Percentiles rank a stretch among this genome's conserved stretches.
Conservation (phyloP, 2,888 invertebrate genomes). For the Liodrosophila aerea region DNA sequence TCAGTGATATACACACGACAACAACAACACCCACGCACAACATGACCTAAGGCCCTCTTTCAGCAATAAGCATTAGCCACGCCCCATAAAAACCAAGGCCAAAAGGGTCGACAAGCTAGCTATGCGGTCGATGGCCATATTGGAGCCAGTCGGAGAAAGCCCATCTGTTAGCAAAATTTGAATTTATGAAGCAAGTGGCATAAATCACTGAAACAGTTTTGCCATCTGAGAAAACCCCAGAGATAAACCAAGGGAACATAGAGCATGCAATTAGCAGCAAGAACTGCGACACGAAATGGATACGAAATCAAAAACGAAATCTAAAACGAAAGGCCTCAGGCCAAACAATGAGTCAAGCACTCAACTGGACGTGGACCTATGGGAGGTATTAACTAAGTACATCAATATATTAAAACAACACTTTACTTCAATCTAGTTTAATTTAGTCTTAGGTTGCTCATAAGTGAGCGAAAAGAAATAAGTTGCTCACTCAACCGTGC, state of each 20-base stretch:
- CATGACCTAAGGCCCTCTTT: conserved; percentile 29
- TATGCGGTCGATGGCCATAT: conserved; percentile 27
- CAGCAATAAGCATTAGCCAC: conserved; percentile 6
- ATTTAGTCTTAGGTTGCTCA: no score
- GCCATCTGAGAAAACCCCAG: neutral
- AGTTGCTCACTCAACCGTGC: no score
- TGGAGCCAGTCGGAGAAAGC: conserved; percentile 1
- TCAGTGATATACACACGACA: neutral
- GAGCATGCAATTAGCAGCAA: conserved; percentile 38
- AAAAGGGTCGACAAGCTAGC: conserved; percentile 22
- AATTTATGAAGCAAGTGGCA: conserved; percentile 48
- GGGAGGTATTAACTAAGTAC: conserved; percentile 78
- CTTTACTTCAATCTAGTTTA: neutral
- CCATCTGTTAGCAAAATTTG: conserved; percentile 44
- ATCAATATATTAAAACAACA: neutral
- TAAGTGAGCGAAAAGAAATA: no score
- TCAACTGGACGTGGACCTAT: conserved; percentile 80
- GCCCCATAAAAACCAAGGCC: conserved; percentile 20
- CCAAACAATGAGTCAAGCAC: conserved; percentile 79
- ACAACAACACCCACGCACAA: conserved; percentile 5
- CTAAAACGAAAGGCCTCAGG: conserved; percentile 74
- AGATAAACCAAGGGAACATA: conserved; percentile 8
- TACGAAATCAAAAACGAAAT: conserved; percentile 73
- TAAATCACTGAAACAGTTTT: conserved; percentile 42
- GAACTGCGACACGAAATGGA: conserved; percentile 57